Conservation (phyloP, 2,113 vertebrate genomes). For the Numenius arquata region DNA sequence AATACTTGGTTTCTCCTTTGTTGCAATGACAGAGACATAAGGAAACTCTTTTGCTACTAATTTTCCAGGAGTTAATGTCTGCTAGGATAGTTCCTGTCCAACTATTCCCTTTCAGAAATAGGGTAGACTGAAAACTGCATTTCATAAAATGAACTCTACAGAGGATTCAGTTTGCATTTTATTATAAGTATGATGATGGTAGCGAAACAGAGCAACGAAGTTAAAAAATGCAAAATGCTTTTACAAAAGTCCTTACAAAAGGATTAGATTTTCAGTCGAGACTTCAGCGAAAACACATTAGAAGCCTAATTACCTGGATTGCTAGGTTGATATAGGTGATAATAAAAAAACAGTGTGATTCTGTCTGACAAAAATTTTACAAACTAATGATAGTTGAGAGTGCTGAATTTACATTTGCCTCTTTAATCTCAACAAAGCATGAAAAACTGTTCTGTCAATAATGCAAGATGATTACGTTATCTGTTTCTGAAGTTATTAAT, state of each 20-base stretch:
- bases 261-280: not conserved
- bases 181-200: not conserved
- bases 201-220: not conserved
- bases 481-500: slow-evolving; percentile 27
- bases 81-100: not conserved
- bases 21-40: not conserved
- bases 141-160: not conserved
- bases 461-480: not conserved
- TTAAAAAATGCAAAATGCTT: not conserved
- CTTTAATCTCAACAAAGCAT: not conserved
- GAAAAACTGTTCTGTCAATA: not conserved
- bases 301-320: slow-evolving; percentile 32
- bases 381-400: not conserved
- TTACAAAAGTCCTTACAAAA: not conserved
- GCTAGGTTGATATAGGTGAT: not conserved
- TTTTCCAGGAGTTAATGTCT: not conserved
- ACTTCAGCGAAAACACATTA: not conserved
- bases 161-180: not conserved
- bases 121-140: not conserved
- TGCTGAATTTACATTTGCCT: not conserved
- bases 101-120: not conserved
- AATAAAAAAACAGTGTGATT: not conserved
- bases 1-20: not conserved
- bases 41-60: not conserved
- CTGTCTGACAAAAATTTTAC: not conserved